phyloP scores from a whole-genome alignment of 1,140 invertebrate species.

The Mercenaria mercenaria region DNA sequence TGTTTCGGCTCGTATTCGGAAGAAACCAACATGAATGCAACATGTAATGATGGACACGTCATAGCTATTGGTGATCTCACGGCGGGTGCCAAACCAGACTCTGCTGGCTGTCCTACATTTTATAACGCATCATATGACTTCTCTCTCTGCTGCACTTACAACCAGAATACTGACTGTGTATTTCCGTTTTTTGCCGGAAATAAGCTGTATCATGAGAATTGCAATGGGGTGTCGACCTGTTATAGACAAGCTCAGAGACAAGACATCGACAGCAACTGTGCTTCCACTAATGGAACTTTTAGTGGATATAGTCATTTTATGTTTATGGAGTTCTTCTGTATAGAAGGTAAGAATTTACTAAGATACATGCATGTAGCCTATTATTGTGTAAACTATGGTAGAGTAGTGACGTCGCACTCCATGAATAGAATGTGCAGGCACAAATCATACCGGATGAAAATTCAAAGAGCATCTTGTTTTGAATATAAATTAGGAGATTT shows the following conservation, averaged over 20 bases:
- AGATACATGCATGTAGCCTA: too few species aligned
- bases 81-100: neutral
- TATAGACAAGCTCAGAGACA: neutral
- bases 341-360: neutral
- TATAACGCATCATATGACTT: neutral
- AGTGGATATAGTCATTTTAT: neutral
- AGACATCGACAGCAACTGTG: neutral
- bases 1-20: neutral
- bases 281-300: neutral
- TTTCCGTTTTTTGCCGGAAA: neutral
- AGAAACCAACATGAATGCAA: neutral
- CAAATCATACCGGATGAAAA: too few species aligned
- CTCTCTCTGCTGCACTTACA: neutral
- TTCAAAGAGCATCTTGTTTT: too few species aligned
- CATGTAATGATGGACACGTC: neutral
- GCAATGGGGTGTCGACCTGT: neutral
- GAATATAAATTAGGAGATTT: too few species aligned
- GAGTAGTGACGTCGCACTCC: too few species aligned
- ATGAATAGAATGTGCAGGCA: too few species aligned
- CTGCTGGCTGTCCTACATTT: neutral
- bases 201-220: neutral
- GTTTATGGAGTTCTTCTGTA: conserved; percentile 14
- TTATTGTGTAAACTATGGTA: too few species aligned
- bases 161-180: neutral
- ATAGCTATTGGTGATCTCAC: neutral